These are phyloP conservation scores for Melanotaenia trifasciata DNA, from an alignment of 2,797 vertebrate species.

Conservation along the genomic window DNA sequence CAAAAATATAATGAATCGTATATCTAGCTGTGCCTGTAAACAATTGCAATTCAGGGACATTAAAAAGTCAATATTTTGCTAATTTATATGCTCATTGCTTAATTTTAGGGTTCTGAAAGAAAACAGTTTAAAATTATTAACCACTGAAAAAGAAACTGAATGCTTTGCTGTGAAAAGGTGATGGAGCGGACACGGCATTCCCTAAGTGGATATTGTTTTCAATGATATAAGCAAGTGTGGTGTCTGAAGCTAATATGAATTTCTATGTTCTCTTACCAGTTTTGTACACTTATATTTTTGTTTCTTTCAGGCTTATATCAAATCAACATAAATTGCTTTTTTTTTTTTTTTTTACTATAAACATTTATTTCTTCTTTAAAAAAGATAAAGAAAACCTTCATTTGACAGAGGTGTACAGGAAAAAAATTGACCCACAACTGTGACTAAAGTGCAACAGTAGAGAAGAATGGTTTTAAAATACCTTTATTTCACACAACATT, in stretches of 20 bases:
- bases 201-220: too few species aligned
- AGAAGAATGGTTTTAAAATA: constrained; percentile 40
- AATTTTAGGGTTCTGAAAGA: background rate
- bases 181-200: too few species aligned
- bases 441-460: constrained; percentile 46
- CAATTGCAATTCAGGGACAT: background rate
- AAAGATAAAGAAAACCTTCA: constrained; percentile 36
- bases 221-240: too few species aligned
- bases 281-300: background rate
- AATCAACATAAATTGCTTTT: constrained; percentile 18
- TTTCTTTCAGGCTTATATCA: constrained; percentile 4
- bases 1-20: background rate
- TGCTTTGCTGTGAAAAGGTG: too few species aligned
- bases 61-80: background rate
- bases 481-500: constrained; percentile 62
- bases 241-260: too few species aligned
- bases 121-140: background rate
- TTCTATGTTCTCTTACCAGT: background rate
- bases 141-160: too few species aligned
- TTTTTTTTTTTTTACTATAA: constrained; percentile 25
- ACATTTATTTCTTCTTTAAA: constrained; percentile 46
- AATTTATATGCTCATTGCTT: background rate
- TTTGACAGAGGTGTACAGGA: constrained; percentile 10
- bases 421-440: constrained; percentile 17
- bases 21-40: background rate